phyloP scores from a whole-genome alignment of 2,113 vertebrate species.

The Phyllostomus discolor region DNA sequence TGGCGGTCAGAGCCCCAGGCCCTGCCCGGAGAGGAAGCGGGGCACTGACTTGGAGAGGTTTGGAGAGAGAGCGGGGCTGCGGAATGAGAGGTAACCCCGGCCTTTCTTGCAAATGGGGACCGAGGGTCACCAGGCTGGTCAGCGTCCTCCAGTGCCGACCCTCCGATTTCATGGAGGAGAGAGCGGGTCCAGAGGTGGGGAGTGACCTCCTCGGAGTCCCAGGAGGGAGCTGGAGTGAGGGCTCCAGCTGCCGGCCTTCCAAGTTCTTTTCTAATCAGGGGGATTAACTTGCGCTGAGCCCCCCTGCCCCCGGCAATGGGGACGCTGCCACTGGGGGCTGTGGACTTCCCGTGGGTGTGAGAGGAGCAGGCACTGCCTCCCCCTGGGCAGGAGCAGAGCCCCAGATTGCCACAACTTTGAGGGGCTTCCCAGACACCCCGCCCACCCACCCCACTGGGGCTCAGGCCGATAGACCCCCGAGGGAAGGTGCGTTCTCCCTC shows the following conservation, averaged over 20 bases:
- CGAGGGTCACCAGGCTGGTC: fast-evolving
- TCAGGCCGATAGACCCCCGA: fast-evolving
- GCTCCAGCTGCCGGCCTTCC: background rate
- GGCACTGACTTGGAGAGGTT: too few relatives aligned
- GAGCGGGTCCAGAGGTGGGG: background rate
- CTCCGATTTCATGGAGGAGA: background rate
- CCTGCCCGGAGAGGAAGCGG: background rate
- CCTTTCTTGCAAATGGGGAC: background rate
- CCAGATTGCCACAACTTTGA: background rate
- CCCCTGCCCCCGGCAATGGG: background rate
- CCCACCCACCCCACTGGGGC: fast-evolving
- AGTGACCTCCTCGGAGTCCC: background rate
- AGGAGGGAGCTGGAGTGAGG: background rate
- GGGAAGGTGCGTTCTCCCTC: background rate
- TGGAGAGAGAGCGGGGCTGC: background rate
- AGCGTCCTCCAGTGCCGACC: fast-evolving
- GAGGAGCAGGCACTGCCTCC: fast-evolving
- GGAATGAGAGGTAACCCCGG: fast-evolving
- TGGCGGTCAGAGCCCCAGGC: too few relatives aligned
- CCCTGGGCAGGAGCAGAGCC: background rate
- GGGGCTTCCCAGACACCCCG: background rate
- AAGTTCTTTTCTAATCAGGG: background rate
- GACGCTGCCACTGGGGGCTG: background rate
- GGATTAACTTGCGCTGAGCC: background rate
- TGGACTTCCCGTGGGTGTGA: background rate